A percentile compares a stretch with the other conserved stretches of the same genome.
Evolutionary conservation across 2,888 invertebrate genomes (phyloP).

Genomic region (Ephialtes manifestator): DNA sequence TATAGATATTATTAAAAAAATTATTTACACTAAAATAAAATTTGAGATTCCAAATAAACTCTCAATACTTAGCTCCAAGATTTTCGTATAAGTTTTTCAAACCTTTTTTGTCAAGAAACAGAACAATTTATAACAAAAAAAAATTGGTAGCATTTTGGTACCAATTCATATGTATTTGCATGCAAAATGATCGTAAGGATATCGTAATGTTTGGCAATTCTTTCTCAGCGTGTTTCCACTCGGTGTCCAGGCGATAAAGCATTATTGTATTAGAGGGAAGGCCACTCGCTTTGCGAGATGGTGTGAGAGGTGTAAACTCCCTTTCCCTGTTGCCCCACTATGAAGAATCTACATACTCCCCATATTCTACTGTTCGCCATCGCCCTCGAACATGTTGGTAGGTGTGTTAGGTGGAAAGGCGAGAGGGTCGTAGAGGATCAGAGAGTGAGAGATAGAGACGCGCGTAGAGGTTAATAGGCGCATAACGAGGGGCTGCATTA

Average conservation of each 20-base stretch:
- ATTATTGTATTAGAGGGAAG: slow-evolving; percentile 72
- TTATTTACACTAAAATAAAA: no score
- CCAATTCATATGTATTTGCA: background rate
- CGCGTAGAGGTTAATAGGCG: slow-evolving; percentile 81
- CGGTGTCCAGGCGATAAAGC: slow-evolving; percentile 74
- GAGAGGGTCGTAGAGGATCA: slow-evolving; percentile 30
- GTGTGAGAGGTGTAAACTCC: slow-evolving; percentile 73
- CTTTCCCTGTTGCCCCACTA: slow-evolving; percentile 51
- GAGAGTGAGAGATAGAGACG: slow-evolving; percentile 35
- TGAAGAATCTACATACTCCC: slow-evolving; percentile 15
- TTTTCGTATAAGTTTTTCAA: background rate
- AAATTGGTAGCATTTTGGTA: background rate
- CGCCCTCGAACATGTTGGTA: slow-evolving; percentile 18
- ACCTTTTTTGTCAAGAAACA: background rate
- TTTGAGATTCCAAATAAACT: no score
- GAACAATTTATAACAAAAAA: background rate
- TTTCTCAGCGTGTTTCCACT: slow-evolving; percentile 10
- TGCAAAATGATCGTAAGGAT: background rate
- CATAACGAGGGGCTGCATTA: slow-evolving; percentile 84
- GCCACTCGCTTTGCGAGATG: background rate
- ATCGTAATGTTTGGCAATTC: background rate
- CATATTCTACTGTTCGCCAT: slow-evolving; percentile 33
- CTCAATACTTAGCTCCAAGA: background rate
- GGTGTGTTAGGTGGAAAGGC: slow-evolving; percentile 5
- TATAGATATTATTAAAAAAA: no score